Percentiles rank a stretch among this genome's conserved stretches.
These are phyloP conservation scores for Pteronotus mesoamericanus DNA, from an alignment of 2,797 vertebrate genomes.

Conservation along the genomic window DNA sequence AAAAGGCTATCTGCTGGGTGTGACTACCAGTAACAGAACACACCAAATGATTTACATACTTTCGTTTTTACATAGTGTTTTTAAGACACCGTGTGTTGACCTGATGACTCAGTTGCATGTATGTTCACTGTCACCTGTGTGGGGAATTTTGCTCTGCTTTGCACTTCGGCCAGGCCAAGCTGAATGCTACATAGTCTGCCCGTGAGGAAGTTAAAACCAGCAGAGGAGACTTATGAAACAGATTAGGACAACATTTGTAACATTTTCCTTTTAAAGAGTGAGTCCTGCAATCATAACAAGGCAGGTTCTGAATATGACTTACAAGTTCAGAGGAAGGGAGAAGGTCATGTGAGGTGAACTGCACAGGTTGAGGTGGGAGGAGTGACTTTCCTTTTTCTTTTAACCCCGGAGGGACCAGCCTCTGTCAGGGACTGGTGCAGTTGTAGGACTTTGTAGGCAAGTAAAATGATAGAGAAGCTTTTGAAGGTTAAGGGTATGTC, in stretches of 20 bases:
- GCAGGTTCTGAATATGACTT: background rate
- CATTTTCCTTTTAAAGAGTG: background rate
- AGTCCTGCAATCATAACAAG: background rate
- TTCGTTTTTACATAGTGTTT: background rate
- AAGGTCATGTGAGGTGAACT: background rate
- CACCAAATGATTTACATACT: background rate
- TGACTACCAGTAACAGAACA: background rate
- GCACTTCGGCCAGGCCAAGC: background rate
- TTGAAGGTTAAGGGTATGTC: background rate
- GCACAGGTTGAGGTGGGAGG: background rate
- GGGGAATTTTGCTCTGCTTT: background rate
- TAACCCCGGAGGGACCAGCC: background rate
- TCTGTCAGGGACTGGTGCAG: background rate
- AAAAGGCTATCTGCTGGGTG: background rate
- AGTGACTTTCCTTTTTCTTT: background rate
- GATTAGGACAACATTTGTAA: background rate
- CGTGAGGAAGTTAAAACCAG: background rate
- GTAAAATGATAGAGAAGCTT: background rate
- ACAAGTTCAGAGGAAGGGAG: background rate
- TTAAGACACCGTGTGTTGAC: background rate
- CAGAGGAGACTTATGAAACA: background rate
- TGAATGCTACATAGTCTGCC: background rate
- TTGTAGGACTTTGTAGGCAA: background rate
- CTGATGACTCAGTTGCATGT: background rate
- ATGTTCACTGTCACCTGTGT: background rate